phyloP scores from a whole-genome alignment of 1,140 invertebrate species.

The Zaprionus camerounensis region DNA sequence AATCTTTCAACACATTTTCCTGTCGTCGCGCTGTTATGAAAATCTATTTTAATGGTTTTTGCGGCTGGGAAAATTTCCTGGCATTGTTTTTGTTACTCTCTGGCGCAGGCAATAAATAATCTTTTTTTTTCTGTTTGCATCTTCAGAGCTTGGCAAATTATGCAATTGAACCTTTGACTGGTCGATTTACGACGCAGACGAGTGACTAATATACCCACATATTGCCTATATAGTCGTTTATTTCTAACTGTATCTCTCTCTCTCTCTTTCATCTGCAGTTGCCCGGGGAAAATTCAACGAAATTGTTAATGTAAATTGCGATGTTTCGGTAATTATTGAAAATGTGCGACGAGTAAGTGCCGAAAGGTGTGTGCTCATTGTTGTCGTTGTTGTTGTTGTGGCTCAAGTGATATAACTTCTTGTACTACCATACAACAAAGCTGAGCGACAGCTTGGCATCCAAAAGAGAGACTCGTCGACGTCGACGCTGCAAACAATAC shows the following conservation, averaged over 20 bases:
- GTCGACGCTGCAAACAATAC: not conserved
- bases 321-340: conserved; percentile 46
- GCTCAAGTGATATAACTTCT: not conserved
- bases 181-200: conserved; percentile 21
- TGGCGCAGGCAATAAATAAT: conserved; percentile 60
- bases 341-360: conserved; percentile 7
- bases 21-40: conserved; percentile 44
- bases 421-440: not conserved
- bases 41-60: conserved; percentile 55
- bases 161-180: conserved; percentile 52
- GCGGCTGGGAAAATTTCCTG: conserved; percentile 64
- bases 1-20: conserved; percentile 62
- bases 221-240: conserved; percentile 23
- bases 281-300: not conserved
- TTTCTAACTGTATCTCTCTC: conserved; percentile 25
- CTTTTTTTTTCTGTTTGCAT: conserved; percentile 36
- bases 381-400: not conserved
- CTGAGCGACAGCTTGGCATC: conserved; percentile 2
- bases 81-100: conserved; percentile 58
- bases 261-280: not conserved
- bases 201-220: conserved; percentile 36
- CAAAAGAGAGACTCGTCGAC: not conserved
- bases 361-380: not conserved
- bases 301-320: conserved; percentile 14
- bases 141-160: conserved; percentile 44